Percentiles rank a stretch among this genome's conserved stretches.
Evolutionary conservation across 2,888 invertebrate genomes (phyloP).

Genomic region (Neoscelio sp.): DNA sequence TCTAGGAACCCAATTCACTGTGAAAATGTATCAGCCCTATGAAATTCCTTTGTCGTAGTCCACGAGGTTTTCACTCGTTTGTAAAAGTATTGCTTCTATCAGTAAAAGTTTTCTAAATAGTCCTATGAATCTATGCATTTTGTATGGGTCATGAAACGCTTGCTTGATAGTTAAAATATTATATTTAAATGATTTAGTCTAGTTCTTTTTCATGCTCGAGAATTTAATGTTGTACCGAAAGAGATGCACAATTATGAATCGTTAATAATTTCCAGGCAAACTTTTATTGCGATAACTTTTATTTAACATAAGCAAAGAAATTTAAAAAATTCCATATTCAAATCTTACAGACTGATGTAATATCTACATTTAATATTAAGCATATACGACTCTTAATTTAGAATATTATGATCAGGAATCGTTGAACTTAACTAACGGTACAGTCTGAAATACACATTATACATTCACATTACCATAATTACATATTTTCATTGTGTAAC

Average conservation of each 20-base stretch:
- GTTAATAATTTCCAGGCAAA: not conserved
- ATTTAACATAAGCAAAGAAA: conserved; percentile 11
- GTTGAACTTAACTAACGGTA: too few relatives aligned
- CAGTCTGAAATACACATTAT: too few relatives aligned
- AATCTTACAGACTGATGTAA: too few relatives aligned
- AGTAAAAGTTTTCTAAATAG: conserved; percentile 47
- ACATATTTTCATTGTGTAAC: too few relatives aligned
- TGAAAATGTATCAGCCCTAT: conserved; percentile 57
- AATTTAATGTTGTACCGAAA: conserved; percentile 8
- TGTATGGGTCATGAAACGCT: conserved; percentile 25
- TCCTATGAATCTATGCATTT: conserved; percentile 18
- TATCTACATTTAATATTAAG: too few relatives aligned
- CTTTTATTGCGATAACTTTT: conserved; percentile 6
- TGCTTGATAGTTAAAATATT: conserved; percentile 15
- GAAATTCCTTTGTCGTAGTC: conserved; percentile 54
- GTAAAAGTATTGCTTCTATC: conserved; percentile 45
- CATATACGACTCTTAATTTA: too few relatives aligned
- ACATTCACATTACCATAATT: too few relatives aligned
- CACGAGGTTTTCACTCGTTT: conserved; percentile 36
- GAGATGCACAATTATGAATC: conserved; percentile 9
- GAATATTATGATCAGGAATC: too few relatives aligned
- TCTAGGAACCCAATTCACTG: conserved; percentile 60
- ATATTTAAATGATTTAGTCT: conserved; percentile 37
- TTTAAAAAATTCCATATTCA: too few relatives aligned
- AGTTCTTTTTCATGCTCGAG: conserved; percentile 13